These are phyloP conservation scores for Caenorhabditis doughertyi DNA, from an alignment of 2,888 invertebrate species.

Conservation along the genomic window DNA sequence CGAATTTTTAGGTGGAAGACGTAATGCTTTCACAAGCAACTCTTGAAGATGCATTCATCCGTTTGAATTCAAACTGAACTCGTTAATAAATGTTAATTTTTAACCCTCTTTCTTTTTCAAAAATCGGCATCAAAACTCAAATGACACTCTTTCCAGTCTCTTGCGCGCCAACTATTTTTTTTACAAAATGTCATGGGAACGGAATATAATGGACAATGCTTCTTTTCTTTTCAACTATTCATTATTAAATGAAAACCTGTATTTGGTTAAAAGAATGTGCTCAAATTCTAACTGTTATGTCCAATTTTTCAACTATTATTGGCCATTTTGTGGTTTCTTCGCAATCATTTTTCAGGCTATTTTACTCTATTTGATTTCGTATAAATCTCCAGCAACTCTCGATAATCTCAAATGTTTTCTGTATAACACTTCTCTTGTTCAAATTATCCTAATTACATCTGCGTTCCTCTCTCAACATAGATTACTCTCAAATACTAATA, in stretches of 20 bases:
- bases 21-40: constrained; percentile 43
- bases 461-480: constrained; percentile 42
- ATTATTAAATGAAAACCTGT: background rate
- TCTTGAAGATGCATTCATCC: constrained; percentile 39
- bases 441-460: constrained; percentile 30
- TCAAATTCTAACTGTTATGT: constrained; percentile 55
- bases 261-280: constrained; percentile 18
- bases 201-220: too few species aligned
- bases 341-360: constrained; percentile 39
- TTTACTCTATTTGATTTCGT: constrained; percentile 46
- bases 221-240: too few species aligned
- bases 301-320: constrained; percentile 54
- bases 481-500: constrained; percentile 35
- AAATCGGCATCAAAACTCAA: constrained; percentile 49
- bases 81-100: constrained; percentile 1
- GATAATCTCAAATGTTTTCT: constrained; percentile 54
- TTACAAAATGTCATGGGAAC: constrained; percentile 48
- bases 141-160: constrained; percentile 34
- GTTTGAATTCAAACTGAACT: constrained; percentile 24
- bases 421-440: constrained; percentile 52
- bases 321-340: constrained; percentile 12
- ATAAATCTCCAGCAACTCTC: constrained; percentile 52
- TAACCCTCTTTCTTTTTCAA: background rate
- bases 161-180: background rate
- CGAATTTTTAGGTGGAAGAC: constrained; percentile 24